These are phyloP conservation scores for Paraescarpia echinospica DNA, from an alignment of 1,140 invertebrate species.

Conservation along the genomic window DNA sequence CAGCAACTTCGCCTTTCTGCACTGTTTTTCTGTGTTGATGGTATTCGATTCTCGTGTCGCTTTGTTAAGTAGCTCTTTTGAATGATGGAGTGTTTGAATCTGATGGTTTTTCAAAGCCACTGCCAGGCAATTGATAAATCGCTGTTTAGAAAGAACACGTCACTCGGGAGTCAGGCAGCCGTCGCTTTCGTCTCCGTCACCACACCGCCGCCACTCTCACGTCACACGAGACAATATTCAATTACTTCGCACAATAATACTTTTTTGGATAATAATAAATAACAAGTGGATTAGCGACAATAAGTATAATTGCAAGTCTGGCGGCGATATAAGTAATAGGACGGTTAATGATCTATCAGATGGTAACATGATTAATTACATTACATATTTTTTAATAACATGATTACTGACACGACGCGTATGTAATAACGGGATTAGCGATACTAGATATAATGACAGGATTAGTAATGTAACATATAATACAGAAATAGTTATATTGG, in stretches of 20 bases:
- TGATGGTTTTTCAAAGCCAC: background rate
- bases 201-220: background rate
- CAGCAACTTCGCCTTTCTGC: background rate
- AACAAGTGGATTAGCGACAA: background rate
- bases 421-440: background rate
- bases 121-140: background rate
- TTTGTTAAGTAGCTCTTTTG: background rate
- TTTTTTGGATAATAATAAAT: background rate
- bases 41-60: background rate
- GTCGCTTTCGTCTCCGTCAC: background rate
- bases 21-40: background rate
- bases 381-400: background rate
- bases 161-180: background rate
- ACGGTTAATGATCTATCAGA: background rate
- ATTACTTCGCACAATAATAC: background rate
- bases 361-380: background rate
- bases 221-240: background rate
- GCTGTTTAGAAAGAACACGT: background rate
- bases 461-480: no score
- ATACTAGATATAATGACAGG: no score
- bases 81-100: slow-evolving; percentile 5
- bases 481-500: no score
- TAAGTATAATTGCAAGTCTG: background rate
- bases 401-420: background rate
- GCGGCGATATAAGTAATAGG: background rate